Conservation (phyloP, 2,888 invertebrate species). For the Hyposoter didymator region DNA sequence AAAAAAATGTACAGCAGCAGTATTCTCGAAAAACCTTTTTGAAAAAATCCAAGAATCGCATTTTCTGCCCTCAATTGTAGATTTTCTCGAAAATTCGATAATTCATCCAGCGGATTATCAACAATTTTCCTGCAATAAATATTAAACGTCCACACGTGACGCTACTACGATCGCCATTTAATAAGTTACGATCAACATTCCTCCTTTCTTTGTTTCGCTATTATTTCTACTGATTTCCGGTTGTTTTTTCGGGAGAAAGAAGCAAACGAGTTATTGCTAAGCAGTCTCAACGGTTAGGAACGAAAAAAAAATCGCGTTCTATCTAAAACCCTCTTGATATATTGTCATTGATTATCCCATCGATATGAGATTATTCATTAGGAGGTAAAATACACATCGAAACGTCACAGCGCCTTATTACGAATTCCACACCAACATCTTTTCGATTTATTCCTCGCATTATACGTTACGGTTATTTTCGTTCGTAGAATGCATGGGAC, state of each 20-base stretch:
- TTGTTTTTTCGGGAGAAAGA: not conserved
- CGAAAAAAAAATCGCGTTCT: conserved; percentile 45
- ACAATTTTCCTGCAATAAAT: not conserved
- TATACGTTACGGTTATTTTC: not conserved
- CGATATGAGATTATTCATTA: conserved; percentile 13
- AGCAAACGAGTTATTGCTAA: conserved; percentile 55
- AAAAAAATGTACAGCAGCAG: conserved; percentile 75
- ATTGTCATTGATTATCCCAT: conserved; percentile 53
- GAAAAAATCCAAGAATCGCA: conserved; percentile 2
- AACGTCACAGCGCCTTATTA: conserved; percentile 60
- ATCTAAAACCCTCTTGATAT: conserved; percentile 42
- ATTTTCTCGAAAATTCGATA: not conserved
- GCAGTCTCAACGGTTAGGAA: conserved; percentile 57
- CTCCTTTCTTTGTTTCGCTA: not conserved
- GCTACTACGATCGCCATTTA: not conserved
- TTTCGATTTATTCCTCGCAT: not conserved
- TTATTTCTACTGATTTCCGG: conserved; percentile 9
- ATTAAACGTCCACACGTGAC: not conserved
- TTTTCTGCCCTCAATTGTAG: not conserved
- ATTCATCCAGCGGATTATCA: conserved; percentile 11
- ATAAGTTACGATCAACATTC: not conserved
- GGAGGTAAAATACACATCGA: conserved; percentile 50
- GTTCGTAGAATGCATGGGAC: not conserved
- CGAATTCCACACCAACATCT: conserved; percentile 36
- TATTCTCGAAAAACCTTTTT: conserved; percentile 68